Evolutionary conservation across 1,140 invertebrate genomes (phyloP).

Genomic region (Prorops nasuta): DNA sequence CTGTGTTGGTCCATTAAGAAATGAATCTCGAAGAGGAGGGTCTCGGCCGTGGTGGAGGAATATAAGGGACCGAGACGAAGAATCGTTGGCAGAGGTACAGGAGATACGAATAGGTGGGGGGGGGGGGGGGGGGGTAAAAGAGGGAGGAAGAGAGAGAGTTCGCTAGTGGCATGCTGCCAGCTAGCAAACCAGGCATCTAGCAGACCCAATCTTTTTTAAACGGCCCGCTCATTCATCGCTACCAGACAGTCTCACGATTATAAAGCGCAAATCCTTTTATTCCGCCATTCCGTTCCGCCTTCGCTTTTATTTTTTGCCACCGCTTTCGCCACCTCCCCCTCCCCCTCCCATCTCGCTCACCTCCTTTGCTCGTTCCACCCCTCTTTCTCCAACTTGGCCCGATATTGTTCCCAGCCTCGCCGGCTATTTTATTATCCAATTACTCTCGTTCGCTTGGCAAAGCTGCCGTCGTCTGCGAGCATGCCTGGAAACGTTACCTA

Average conservation of each 20-base stretch:
- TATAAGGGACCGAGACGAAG: neutral
- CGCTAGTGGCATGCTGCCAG: constrained; percentile 26
- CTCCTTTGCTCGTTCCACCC: neutral
- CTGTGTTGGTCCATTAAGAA: constrained; percentile 26
- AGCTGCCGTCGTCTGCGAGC: constrained; percentile 3
- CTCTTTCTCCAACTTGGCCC: neutral
- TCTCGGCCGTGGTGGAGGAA: neutral
- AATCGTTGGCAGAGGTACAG: too few species aligned
- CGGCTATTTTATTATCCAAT: constrained; percentile 31
- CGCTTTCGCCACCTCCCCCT: constrained; percentile 10
- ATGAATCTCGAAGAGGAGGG: constrained; percentile 3
- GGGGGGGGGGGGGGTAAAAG: constrained; percentile 7
- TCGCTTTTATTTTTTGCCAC: constrained; percentile 27
- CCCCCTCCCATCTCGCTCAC: neutral
- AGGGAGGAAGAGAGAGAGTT: constrained; percentile 7
- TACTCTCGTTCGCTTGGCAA: constrained; percentile 29
- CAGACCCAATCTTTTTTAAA: constrained; percentile 38
- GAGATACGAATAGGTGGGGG: too few species aligned
- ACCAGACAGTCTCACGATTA: constrained; percentile 42
- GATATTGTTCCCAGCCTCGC: constrained; percentile 23
- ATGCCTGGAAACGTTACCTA: constrained; percentile 14
- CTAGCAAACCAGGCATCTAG: constrained; percentile 19
- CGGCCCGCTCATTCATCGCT: constrained; percentile 33
- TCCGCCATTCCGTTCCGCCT: constrained; percentile 31
- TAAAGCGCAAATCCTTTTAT: constrained; percentile 41